Evolutionary conservation across 2,888 invertebrate genomes (phyloP).

Genomic region (Tetrapedia diversipes): DNA sequence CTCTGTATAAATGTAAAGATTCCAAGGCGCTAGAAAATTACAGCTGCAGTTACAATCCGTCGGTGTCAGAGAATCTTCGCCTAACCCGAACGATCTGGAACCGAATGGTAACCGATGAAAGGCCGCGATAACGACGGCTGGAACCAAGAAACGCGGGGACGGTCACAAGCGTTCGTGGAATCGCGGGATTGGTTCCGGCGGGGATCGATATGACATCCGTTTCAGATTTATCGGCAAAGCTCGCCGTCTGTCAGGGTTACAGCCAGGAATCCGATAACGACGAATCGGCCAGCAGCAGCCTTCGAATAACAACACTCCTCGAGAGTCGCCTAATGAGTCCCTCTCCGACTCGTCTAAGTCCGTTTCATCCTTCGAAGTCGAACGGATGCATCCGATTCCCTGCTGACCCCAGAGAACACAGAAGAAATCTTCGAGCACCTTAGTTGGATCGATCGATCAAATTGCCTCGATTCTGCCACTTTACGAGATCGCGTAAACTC

Average conservation of each 20-base stretch:
- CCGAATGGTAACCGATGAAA: not conserved
- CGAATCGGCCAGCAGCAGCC: constrained; percentile 36
- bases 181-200: constrained; percentile 23
- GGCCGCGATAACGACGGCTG: not conserved
- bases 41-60: no score
- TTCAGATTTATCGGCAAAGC: constrained; percentile 29
- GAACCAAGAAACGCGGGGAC: constrained; percentile 13
- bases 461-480: constrained; percentile 27
- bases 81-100: not conserved
- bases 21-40: no score
- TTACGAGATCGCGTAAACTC: constrained; percentile 16
- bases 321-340: constrained; percentile 54
- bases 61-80: no score
- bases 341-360: constrained; percentile 22
- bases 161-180: not conserved
- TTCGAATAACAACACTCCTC: constrained; percentile 53
- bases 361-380: constrained; percentile 3
- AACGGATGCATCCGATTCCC: constrained; percentile 34
- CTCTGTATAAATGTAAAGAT: no score
- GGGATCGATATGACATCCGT: constrained; percentile 35
- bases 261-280: constrained; percentile 55
- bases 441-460: constrained; percentile 49
- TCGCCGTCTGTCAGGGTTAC: constrained; percentile 17
- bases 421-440: constrained; percentile 17
- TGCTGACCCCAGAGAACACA: constrained; percentile 1